These are phyloP conservation scores for Ia io DNA, from an alignment of 2,113 vertebrate species.

Conservation along the genomic window DNA sequence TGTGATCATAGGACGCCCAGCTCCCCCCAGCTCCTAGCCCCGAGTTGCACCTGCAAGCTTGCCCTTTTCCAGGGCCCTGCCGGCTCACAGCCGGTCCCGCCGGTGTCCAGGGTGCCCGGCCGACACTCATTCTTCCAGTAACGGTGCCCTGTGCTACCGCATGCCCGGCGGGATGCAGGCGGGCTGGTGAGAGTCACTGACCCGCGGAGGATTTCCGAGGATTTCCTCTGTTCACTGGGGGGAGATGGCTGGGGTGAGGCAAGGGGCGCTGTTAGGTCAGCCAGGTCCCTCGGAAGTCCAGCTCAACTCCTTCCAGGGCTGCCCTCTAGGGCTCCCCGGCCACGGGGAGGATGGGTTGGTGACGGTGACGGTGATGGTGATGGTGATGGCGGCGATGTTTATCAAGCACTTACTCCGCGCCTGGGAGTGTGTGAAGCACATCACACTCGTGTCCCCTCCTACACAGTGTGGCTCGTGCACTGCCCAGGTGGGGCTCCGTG, in stretches of 20 bases:
- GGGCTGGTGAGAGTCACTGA: not conserved
- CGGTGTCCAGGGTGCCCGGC: not conserved
- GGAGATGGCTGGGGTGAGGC: not conserved
- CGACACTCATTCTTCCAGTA: not conserved
- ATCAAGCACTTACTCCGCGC: not conserved
- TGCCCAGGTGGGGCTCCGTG: not conserved
- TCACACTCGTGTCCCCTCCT: no score
- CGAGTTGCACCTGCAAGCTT: not conserved
- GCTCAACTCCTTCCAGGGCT: not conserved
- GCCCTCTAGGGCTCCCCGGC: no score
- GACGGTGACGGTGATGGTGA: no score
- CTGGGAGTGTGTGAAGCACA: not conserved
- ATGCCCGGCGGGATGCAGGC: not conserved
- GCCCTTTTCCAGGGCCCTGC: not conserved
- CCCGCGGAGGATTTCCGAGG: not conserved
- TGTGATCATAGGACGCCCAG: not conserved
- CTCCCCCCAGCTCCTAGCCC: not conserved
- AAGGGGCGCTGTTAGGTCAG: not conserved
- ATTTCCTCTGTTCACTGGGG: not conserved
- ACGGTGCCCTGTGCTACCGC: not conserved
- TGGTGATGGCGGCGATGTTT: not conserved
- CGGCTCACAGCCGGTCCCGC: not conserved
- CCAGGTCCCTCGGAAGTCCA: not conserved
- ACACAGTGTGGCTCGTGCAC: rapidly evolving
- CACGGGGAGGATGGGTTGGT: no score